Evolutionary conservation across 2,113 vertebrate genomes (phyloP).

Genomic region (Aldabrachelys gigantea): DNA sequence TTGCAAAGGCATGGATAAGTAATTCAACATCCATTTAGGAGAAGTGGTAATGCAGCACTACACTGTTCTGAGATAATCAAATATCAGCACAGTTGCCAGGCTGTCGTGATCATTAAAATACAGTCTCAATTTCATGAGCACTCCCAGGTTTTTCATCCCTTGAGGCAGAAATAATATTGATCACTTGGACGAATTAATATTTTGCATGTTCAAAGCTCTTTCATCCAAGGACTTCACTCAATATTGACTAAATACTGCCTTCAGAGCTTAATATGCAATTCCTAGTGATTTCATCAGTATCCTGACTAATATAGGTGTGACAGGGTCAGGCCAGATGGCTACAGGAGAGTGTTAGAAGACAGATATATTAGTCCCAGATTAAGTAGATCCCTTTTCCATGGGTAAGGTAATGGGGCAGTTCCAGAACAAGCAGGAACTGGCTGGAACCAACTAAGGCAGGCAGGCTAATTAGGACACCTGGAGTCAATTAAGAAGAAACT

Average conservation of each 20-base stretch:
- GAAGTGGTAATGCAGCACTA: conserved; percentile 13
- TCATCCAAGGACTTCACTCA: not conserved
- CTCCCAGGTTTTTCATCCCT: conserved; percentile 54
- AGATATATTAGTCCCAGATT: no score
- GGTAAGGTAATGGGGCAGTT: no score
- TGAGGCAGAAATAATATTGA: conserved; percentile 34
- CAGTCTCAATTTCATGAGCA: conserved; percentile 62
- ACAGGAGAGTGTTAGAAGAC: no score
- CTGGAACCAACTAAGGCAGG: no score
- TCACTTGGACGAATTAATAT: not conserved
- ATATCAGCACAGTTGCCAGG: conserved; percentile 59
- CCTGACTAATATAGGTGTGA: not conserved
- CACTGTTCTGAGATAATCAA: conserved; percentile 34
- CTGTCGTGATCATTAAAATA: conserved; percentile 57
- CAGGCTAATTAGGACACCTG: no score
- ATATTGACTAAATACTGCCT: not conserved
- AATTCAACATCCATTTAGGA: conserved; percentile 55
- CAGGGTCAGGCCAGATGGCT: no score
- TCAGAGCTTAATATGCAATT: not conserved
- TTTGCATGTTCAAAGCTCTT: conserved; percentile 34
- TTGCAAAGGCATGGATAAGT: conserved; percentile 53
- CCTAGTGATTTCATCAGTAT: not conserved
- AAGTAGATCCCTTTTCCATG: no score
- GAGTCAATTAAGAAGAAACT: no score
- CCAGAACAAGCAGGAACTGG: no score